These are phyloP conservation scores for Sitta carolinensis DNA, from an alignment of 2,797 vertebrate species.

Conservation along the genomic window DNA sequence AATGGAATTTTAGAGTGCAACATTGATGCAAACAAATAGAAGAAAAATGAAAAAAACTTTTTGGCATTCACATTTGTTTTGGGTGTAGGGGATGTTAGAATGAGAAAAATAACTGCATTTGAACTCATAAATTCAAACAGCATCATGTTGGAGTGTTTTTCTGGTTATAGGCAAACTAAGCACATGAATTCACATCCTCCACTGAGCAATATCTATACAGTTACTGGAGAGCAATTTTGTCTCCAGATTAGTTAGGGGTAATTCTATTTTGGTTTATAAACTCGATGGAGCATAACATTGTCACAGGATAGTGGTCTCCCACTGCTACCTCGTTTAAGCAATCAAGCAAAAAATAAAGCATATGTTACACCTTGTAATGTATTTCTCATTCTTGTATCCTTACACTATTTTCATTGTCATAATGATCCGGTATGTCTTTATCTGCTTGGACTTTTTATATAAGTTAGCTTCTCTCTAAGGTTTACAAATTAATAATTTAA, in stretches of 20 bases:
- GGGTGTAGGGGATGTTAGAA: not conserved
- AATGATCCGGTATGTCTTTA: conserved; percentile 59
- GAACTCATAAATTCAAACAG: not conserved
- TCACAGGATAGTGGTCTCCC: conserved; percentile 57
- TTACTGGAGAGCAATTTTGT: not conserved
- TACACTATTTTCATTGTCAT: conserved; percentile 72
- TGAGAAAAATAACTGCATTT: not conserved
- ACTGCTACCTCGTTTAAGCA: conserved; percentile 68
- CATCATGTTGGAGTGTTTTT: not conserved
- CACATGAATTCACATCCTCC: not conserved
- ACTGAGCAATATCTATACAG: conserved; percentile 18
- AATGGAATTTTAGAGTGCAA: not conserved
- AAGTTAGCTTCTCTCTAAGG: conserved; percentile 63
- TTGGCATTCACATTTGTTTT: not conserved
- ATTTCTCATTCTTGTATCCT: conserved; percentile 65
- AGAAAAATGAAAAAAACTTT: not conserved
- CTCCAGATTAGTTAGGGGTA: conserved; percentile 8
- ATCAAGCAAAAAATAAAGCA: conserved; percentile 74
- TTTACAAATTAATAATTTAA: conserved; percentile 64
- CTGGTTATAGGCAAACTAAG: not conserved
- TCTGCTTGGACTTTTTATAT: conserved; percentile 65
- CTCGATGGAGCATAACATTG: conserved; percentile 42
- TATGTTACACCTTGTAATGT: conserved; percentile 73
- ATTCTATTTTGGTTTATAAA: conserved; percentile 66
- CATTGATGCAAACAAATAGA: not conserved